These are phyloP conservation scores for Anser cygnoides DNA, from an alignment of 2,113 vertebrate genomes.

Conservation along the genomic window DNA sequence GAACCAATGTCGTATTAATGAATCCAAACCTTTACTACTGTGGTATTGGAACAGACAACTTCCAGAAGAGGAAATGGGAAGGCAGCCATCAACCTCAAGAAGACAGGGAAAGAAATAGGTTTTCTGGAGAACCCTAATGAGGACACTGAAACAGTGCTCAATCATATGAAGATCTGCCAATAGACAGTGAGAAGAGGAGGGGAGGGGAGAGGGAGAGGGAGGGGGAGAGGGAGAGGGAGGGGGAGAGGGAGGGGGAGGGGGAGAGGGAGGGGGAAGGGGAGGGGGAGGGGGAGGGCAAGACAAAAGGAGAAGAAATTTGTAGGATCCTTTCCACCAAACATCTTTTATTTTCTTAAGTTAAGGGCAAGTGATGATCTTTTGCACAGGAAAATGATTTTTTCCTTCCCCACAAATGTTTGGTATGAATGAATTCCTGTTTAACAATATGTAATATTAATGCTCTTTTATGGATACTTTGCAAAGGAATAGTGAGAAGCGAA, in stretches of 20 bases:
- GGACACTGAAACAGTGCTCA: not conserved
- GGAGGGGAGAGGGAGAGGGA: not conserved
- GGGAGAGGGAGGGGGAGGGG: too few relatives aligned
- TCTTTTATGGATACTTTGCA: not conserved
- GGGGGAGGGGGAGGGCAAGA: not conserved
- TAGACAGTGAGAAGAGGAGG: accelerated
- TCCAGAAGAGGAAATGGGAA: conserved; percentile 59
- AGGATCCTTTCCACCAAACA: not conserved
- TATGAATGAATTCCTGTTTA: accelerated
- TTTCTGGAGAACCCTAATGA: conserved; percentile 18
- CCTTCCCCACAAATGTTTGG: not conserved
- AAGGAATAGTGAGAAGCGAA: not conserved
- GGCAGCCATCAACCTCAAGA: conserved; percentile 43
- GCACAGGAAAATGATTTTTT: not conserved
- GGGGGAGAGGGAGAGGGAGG: not conserved
- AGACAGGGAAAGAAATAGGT: conserved; percentile 7
- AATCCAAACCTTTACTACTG: conserved; percentile 21
- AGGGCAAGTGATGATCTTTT: not conserved
- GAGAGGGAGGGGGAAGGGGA: too few relatives aligned
- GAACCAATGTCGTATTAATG: not conserved
- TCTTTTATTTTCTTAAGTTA: not conserved
- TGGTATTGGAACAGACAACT: conserved; percentile 40
- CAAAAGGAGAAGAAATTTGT: not conserved
- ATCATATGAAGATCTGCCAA: not conserved
- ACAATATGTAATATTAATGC: not conserved